Evolutionary conservation across 2,797 vertebrate species (phyloP).

Genomic region (Crenichthys baileyi): DNA sequence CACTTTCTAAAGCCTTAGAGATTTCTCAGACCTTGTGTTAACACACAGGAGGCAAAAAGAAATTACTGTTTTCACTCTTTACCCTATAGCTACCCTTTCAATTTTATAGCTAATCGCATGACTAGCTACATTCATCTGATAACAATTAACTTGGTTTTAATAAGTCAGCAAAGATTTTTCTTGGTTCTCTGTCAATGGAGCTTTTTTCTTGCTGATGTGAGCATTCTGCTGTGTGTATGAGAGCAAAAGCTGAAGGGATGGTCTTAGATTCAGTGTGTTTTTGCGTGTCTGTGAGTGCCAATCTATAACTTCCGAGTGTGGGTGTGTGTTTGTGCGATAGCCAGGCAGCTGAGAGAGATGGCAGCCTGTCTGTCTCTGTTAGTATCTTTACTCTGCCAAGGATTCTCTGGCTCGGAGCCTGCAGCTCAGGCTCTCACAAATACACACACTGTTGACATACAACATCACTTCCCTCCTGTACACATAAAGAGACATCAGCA

Average conservation of each 20-base stretch:
- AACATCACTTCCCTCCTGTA: conserved; percentile 16
- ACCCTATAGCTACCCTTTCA: no score
- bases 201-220: conserved; percentile 54
- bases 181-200: conserved; percentile 26
- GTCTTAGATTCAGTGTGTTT: conserved; percentile 31
- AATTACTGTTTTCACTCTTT: neutral
- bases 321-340: conserved; percentile 24
- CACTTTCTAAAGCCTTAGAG: no score
- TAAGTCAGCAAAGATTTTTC: conserved; percentile 56
- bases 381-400: conserved; percentile 59
- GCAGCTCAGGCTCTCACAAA: conserved; percentile 12
- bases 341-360: conserved; percentile 63
- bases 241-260: conserved; percentile 33
- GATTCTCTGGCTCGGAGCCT: conserved; percentile 50
- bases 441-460: conserved; percentile 13
- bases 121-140: conserved; percentile 20
- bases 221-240: conserved; percentile 37
- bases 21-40: neutral
- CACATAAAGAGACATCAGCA: conserved; percentile 26
- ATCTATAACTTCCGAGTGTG: conserved; percentile 8
- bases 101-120: neutral
- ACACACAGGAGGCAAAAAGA: neutral
- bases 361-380: conserved; percentile 67
- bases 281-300: conserved; percentile 11
- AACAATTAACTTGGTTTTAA: conserved; percentile 43